Evolutionary conservation across 2,888 invertebrate species (phyloP), one percentile per base, ranked within the genome.

Genomic region (Rhingia campestris): DNA sequence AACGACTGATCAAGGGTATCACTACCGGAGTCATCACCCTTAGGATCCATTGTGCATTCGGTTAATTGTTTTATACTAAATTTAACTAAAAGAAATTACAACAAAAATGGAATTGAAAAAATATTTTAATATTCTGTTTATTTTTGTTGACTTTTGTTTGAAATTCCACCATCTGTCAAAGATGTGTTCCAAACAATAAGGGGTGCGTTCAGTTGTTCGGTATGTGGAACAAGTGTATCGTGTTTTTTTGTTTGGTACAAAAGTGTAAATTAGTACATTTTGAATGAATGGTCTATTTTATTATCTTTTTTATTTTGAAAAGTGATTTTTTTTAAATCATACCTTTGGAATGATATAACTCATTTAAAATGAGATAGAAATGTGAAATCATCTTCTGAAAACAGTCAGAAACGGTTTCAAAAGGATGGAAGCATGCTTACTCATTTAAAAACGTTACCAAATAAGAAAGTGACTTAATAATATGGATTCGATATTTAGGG

Each of bases 1-100:
- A 90, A 86, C 67, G 90, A 89, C 87, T 89, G 90, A 80, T 90
- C 90, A 86, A 90, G 88, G 75, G 90, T 89, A 86, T 89, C 89
- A 72, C 90, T 89, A 82, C 89, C 89, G 33, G 89, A 89, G 82
- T 90, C 90, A 87, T 89, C 89, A 79, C 88, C 89, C 85, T 90
- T 90, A 56, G 87, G 86, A 87, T 90, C 90, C 90, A 90, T 90
- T 85, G 85, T 81, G 81, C 80, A 84, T 75, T 64, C 66, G 63
- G 3, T 80, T 56, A 59, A 67, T 80, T 79, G 10, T 22, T 59
- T 74, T 53, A 74, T 74, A 80, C 74, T 80, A 75, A 84, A 75
- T 66, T 84, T 63, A 81, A 80, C 74, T 80, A 84, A 64, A 54
- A 59, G 64, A 56, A 75, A 61, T 75, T 73, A 74, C n/a, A 66